Evolutionary conservation across 2,888 invertebrate species (phyloP).

Genomic region (Hyposoter didymator): DNA sequence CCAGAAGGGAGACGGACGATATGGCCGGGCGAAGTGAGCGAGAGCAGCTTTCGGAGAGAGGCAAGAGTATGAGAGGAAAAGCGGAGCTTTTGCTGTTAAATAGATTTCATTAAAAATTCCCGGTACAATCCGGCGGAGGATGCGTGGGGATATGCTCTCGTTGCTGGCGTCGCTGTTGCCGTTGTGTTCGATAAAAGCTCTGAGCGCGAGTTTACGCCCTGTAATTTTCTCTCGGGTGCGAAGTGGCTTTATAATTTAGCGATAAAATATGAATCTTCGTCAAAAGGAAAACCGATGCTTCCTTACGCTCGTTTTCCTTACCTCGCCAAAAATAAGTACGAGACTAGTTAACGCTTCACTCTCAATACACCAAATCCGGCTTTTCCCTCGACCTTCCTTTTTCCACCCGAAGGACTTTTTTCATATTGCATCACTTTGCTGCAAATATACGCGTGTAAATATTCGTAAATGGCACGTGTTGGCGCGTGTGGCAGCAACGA

Average conservation of each 20-base stretch:
- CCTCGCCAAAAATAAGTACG: conserved; percentile 44
- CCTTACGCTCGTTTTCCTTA: neutral
- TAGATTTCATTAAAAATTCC: conserved; percentile 77
- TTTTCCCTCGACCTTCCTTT: neutral
- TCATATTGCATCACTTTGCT: neutral
- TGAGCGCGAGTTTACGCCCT: conserved; percentile 61
- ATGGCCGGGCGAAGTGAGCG: neutral
- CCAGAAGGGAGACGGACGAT: conserved; percentile 16
- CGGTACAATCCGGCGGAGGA: conserved; percentile 60
- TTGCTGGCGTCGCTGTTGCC: conserved; percentile 13
- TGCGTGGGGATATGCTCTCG: conserved; percentile 31
- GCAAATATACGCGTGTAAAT: neutral
- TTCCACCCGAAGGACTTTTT: conserved; percentile 19
- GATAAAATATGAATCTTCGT: conserved; percentile 68
- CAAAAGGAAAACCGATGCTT: conserved; percentile 39
- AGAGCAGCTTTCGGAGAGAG: neutral
- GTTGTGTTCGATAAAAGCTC: conserved; percentile 66
- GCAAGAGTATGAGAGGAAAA: conserved; percentile 14
- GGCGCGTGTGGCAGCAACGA: neutral
- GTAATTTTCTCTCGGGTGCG: conserved; percentile 61
- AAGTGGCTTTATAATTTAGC: conserved; percentile 64
- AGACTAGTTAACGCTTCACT: conserved; percentile 50
- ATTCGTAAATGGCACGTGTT: neutral
- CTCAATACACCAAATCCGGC: neutral
- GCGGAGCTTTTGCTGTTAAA: conserved; percentile 71